Percentiles rank a stretch among this genome's conserved stretches.
phyloP scores from a whole-genome alignment of 2,113 vertebrate genomes.

The Oriolus oriolus region DNA sequence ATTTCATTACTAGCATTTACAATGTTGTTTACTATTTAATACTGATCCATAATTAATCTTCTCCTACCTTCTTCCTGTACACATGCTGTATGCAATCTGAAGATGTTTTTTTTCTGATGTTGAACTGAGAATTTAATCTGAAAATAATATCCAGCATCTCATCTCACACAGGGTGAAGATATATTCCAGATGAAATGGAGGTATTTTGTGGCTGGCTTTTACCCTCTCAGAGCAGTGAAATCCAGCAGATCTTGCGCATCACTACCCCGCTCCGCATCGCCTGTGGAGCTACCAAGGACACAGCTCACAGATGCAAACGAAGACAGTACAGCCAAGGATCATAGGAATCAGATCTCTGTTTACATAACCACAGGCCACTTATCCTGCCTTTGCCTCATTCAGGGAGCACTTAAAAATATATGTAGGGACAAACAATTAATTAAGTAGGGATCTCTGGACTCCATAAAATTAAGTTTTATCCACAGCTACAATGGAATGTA shows the following conservation, averaged over 20 bases:
- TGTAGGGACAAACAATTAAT: not conserved
- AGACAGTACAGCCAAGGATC: not conserved
- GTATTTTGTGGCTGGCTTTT: not conserved
- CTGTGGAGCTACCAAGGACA: not conserved
- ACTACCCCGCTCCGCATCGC: not conserved
- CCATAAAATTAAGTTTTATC: not conserved
- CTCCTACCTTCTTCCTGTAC: not conserved
- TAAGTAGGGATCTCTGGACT: not conserved
- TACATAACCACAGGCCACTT: not conserved
- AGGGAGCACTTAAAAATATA: not conserved
- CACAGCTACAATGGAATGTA: not conserved
- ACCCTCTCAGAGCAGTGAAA: not conserved
- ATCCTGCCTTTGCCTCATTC: not conserved
- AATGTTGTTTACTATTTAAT: not conserved
- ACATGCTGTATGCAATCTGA: not conserved
- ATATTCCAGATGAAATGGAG: not conserved
- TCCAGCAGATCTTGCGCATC: not conserved
- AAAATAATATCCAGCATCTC: not conserved
- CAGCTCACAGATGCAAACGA: not conserved
- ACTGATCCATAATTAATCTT: not conserved
- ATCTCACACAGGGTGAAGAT: not conserved
- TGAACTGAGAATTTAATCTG: not conserved
- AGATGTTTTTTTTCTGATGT: not conserved
- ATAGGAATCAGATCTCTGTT: not conserved
- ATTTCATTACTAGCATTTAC: not conserved